Conservation (phyloP, 2,113 vertebrate genomes). For the Potamarius usumacintae region DNA sequence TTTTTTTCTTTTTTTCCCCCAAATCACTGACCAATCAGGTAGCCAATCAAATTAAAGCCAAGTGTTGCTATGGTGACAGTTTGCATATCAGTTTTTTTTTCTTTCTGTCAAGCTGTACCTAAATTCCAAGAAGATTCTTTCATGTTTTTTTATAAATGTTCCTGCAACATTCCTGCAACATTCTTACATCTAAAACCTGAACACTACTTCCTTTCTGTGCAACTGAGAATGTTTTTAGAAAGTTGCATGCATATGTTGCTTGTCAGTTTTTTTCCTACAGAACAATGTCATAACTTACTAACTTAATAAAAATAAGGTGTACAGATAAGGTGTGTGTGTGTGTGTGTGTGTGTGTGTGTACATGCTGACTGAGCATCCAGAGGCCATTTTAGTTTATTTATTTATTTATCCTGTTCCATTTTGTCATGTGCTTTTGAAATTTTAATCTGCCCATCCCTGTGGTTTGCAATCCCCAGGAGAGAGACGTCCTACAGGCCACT, state of each 20-base stretch:
- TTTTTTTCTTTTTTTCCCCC: too few species aligned
- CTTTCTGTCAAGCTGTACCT: background rate
- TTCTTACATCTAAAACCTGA: background rate
- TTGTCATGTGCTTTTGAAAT: conserved; percentile 78
- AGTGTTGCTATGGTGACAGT: background rate
- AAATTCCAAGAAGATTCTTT: background rate
- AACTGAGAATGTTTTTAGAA: background rate
- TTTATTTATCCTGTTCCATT: conserved; percentile 73
- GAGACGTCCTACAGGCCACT: conserved; percentile 67
- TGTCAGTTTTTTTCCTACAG: background rate
- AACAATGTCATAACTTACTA: background rate
- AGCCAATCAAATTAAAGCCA: background rate
- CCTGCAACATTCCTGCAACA: background rate
- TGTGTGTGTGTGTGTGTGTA: conserved; percentile 30
- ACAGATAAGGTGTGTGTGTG: background rate
- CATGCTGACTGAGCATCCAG: conserved; percentile 54
- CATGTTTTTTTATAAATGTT: background rate
- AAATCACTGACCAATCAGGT: background rate
- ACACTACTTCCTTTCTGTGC: background rate
- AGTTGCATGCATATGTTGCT: background rate
- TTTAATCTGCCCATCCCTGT: conserved; percentile 71
- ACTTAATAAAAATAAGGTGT: background rate
- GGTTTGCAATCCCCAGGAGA: conserved; percentile 68
- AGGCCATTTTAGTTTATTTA: conserved; percentile 71
- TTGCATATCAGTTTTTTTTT: background rate